phyloP scores from a whole-genome alignment of 2,113 vertebrate species.

The Bungarus multicinctus region DNA sequence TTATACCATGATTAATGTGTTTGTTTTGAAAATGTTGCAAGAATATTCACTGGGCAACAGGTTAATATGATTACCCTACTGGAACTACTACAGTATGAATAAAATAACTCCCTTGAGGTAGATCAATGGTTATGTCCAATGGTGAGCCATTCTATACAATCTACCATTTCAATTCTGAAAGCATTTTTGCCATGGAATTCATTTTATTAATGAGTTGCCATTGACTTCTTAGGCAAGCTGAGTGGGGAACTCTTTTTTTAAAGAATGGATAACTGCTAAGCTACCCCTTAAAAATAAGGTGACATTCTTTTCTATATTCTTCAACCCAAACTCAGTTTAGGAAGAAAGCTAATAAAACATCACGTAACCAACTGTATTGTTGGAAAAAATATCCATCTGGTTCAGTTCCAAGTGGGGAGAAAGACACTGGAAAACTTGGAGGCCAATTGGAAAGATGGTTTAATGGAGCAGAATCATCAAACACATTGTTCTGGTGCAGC shows the following conservation, averaged over 20 bases:
- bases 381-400: too few relatives aligned
- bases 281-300: not conserved
- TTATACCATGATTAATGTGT: not conserved
- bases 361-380: not conserved
- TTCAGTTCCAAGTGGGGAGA: too few relatives aligned
- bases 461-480: too few relatives aligned
- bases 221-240: slow-evolving; percentile 37
- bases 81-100: not conserved
- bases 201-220: slow-evolving; percentile 34
- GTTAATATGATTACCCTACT: not conserved
- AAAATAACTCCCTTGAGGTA: not conserved
- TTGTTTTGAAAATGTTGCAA: not conserved
- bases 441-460: too few relatives aligned
- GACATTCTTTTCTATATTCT: not conserved
- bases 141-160: slow-evolving; percentile 29
- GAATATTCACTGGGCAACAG: not conserved
- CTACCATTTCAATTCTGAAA: slow-evolving; percentile 40
- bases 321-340: not conserved
- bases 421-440: too few relatives aligned
- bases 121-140: slow-evolving; percentile 18
- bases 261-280: slow-evolving; percentile 8
- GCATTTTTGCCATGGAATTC: slow-evolving; percentile 14
- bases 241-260: slow-evolving; percentile 9
- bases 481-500: too few relatives aligned
- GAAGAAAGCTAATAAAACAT: not conserved